A percentile compares a stretch with the other conserved stretches of the same genome.
Evolutionary conservation across 2,797 vertebrate genomes (phyloP).

Genomic region (Echeneis naucrates): DNA sequence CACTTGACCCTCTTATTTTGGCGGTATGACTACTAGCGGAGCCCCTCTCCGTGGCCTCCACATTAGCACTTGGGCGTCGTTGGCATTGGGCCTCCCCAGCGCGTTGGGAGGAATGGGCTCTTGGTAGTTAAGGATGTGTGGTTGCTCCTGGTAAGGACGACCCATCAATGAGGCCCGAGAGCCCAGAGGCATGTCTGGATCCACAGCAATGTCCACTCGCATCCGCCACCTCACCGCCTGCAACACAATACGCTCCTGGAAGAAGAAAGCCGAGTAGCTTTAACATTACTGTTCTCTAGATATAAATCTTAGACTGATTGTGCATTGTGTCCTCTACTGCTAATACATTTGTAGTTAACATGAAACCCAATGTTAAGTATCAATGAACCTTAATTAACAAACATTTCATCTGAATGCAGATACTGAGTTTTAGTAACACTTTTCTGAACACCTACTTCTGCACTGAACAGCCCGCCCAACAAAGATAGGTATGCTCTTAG

Average conservation of each 20-base stretch:
- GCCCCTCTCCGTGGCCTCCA: constrained; percentile 97
- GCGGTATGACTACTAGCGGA: constrained; percentile 96
- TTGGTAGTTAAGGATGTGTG: constrained; percentile 96
- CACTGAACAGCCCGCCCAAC: background rate
- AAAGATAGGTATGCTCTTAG: background rate
- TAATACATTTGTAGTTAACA: background rate
- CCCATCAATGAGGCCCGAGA: constrained; percentile 93
- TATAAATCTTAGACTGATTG: background rate
- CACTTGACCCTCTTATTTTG: constrained; percentile 87
- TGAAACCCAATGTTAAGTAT: constrained; percentile 4
- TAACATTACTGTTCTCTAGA: background rate
- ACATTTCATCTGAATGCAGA: background rate
- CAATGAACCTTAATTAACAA: too few species aligned
- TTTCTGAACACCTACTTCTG: background rate
- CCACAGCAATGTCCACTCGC: constrained; percentile 97
- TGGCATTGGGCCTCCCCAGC: constrained; percentile 97
- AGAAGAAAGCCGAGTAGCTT: background rate
- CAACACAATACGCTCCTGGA: constrained; percentile 92
- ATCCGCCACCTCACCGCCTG: constrained; percentile 99
- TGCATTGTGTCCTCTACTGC: background rate
- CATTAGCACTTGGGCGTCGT: constrained; percentile 99
- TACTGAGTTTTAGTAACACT: background rate
- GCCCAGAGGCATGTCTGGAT: constrained; percentile 94
- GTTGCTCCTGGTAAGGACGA: constrained; percentile 97
- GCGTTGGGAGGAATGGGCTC: constrained; percentile 98